Evolutionary conservation across 2,888 invertebrate genomes (phyloP), one percentile per base, ranked within the genome.

Genomic region (Epirrita christyi): DNA sequence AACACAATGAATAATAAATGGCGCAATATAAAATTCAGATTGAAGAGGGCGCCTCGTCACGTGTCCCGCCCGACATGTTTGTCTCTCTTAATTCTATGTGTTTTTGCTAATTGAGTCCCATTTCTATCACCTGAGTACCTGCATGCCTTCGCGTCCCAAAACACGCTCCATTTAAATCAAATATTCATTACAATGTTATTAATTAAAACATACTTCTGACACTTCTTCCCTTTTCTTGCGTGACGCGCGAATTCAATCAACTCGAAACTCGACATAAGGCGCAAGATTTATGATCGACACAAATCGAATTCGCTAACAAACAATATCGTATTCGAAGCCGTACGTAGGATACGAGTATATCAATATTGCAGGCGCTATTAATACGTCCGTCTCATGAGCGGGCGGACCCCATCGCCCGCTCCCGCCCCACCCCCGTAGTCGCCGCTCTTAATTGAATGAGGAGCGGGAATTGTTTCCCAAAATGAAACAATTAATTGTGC

Each of bases 401-500:
- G 84, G 78, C 82, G 80, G 75, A 70, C 73, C 73, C 72, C 75
- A 71, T 71, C 70, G 67, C 44, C 66, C 69, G 76, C 77, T 69
- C 70, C 67, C 59, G 68, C 70, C 68, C 69, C 61, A 68, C 77
- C 70, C 83, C 85, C 83, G 78, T 82, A 80, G 85, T 87, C 92
- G 91, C 88, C 91, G 88, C 91, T 91, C 91, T 90, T 92, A 92
- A 92, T 92, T 92, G 92, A 92, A 92, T 92, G 92, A 92, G 92
- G 91, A 92, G 91, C 90, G 91, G 91, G 90, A 92, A 92, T 91
- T 92, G 92, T 92, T 91, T 92, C 92, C 92, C 91, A 91, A 92
- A 92, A 92, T 92, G 91, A 92, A 92, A 92, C 92, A 92, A 92
- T 92, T 92, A 92, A 92, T 92, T 92, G 92, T 92, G 92, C 91